Evolutionary conservation across 2,797 vertebrate genomes (phyloP), one percentile per base, ranked within the genome.

Genomic region (Psittacula echo): DNA sequence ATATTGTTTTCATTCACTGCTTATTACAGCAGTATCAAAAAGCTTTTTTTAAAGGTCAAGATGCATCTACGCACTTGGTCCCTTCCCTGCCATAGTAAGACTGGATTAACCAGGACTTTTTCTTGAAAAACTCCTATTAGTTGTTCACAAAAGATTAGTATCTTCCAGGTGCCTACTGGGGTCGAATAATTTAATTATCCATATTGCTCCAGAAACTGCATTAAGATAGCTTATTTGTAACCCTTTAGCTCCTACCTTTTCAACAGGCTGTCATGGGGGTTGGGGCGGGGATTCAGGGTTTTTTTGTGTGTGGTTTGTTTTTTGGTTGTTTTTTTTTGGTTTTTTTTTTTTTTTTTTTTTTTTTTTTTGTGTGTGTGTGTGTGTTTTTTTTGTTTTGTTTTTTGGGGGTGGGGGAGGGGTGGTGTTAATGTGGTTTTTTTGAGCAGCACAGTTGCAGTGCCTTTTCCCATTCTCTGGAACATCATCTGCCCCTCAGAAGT

Each of bases 241-340:
- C 5, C 15, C 41, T 68, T 32, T 23, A 64, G 13, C 13, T 94
- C 44, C 41, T 7, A 56, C 27, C 37, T 71, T 74, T 62, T 47
- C 53, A 89, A 71, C 3, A 67, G 17, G 34, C 5, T 83, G 12
- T 45, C 27, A 70, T 0, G 0, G 34, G 9, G 12, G 9, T 84
- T 41, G 41, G 20, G 7, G 8, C 42, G 54, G 14, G 10, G 19
- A 27, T 37, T 48, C 72, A 5, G 12, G 19, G 37, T 58, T 60
- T 10, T 21, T 5, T 5, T 37, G 37, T 5, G 6, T 39, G 11
- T 19, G 3, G 24, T 11, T 22, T 45, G 42, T 23, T 23, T 48
- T 48, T 29, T 7, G 6, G 11, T 30, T 19, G 3, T 8, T 37
- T 37, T 37, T 7, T 37, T 37, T 37, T 37, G 37, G n/a, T 48